Conservation (phyloP, 2,888 invertebrate genomes). For the Terebella lapidaria region DNA sequence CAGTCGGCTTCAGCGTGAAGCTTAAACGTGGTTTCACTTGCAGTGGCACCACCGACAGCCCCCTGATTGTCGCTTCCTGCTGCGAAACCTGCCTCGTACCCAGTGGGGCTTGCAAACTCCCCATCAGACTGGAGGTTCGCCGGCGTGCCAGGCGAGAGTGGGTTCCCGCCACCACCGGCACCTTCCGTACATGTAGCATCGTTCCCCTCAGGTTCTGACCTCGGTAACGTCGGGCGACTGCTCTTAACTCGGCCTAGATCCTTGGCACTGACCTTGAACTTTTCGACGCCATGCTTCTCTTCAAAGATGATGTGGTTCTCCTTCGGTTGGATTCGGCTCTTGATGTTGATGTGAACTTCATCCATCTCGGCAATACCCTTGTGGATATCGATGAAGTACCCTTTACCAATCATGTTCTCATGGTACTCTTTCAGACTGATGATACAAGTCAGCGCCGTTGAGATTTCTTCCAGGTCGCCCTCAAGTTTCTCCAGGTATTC, state of each 20-base stretch:
- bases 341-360: slow-evolving; percentile 24
- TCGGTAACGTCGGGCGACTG: slow-evolving; percentile 9
- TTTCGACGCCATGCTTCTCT: slow-evolving; percentile 24
- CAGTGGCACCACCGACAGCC: neutral
- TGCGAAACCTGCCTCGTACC: neutral
- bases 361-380: slow-evolving; percentile 25
- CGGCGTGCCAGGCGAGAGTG: neutral
- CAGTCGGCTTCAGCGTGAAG: neutral
- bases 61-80: neutral
- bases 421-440: slow-evolving; percentile 29
- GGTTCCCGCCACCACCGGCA: neutral
- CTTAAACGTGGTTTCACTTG: neutral
- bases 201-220: slow-evolving; percentile 19
- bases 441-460: slow-evolving; percentile 28
- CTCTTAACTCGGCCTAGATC: slow-evolving; percentile 23
- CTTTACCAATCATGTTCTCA: slow-evolving; percentile 23
- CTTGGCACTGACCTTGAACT: slow-evolving; percentile 20
- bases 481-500: slow-evolving; percentile 24
- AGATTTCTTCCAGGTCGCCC: slow-evolving; percentile 25
- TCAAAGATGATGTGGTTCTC: slow-evolving; percentile 27
- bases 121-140: no score
- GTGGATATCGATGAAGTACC: slow-evolving; percentile 19
- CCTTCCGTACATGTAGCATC: neutral
- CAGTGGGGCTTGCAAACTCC: neutral
- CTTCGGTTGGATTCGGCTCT: slow-evolving; percentile 16